These are phyloP conservation scores for Drosophila eugracilis DNA, from an alignment of 1,140 invertebrate genomes.

Conservation along the genomic window DNA sequence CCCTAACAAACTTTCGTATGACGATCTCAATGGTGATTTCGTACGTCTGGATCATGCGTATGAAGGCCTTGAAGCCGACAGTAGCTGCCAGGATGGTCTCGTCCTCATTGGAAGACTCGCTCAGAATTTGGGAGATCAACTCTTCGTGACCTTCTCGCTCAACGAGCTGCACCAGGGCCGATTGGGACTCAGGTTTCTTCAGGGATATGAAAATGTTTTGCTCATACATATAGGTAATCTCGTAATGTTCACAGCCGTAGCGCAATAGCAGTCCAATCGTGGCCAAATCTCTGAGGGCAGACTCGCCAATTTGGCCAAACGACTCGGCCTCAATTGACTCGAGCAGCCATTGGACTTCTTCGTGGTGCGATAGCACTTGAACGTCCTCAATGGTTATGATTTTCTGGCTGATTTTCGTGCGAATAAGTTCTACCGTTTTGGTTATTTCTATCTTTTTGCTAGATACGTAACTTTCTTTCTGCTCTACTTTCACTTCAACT, in stretches of 20 bases:
- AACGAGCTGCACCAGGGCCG: constrained; percentile 92
- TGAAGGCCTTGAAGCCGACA: constrained; percentile 92
- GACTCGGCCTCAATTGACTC: constrained; percentile 90
- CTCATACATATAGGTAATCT: constrained; percentile 91
- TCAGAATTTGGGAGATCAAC: constrained; percentile 91
- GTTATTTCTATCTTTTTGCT: constrained; percentile 65
- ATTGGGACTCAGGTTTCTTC: constrained; percentile 91
- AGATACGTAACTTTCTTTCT: constrained; percentile 46
- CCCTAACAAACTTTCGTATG: constrained; percentile 91
- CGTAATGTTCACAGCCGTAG: constrained; percentile 90
- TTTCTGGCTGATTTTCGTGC: constrained; percentile 79
- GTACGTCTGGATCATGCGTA: constrained; percentile 92
- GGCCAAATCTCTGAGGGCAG: constrained; percentile 91
- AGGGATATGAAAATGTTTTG: constrained; percentile 92
- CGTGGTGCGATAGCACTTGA: constrained; percentile 72
- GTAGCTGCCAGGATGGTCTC: constrained; percentile 90
- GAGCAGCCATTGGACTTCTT: constrained; percentile 91
- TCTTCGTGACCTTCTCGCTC: constrained; percentile 92
- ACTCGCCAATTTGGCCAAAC: constrained; percentile 91
- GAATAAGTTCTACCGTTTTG: constrained; percentile 73
- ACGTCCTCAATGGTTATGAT: constrained; percentile 75
- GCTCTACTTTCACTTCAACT: constrained; percentile 33
- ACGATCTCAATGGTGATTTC: constrained; percentile 93
- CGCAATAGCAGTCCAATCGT: constrained; percentile 91
- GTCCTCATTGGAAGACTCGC: constrained; percentile 90